A percentile compares a stretch with the other conserved stretches of the same genome.
These are phyloP conservation scores for Bombus picipes DNA, from an alignment of 1,140 invertebrate genomes.

Conservation along the genomic window DNA sequence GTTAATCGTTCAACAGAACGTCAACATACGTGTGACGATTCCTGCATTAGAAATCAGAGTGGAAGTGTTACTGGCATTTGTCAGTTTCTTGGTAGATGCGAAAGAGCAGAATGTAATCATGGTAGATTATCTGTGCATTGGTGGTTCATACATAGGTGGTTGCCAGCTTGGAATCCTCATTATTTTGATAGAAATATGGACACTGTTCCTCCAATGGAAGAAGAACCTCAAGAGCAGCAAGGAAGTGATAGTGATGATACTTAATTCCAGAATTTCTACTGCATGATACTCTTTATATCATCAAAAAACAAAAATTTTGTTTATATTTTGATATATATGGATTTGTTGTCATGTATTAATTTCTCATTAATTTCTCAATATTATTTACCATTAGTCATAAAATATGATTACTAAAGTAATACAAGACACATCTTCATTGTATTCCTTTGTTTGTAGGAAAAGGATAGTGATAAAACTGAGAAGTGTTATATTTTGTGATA, in stretches of 20 bases:
- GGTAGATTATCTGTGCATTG: conserved; percentile 74
- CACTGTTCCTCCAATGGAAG: conserved; percentile 52
- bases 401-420: background rate
- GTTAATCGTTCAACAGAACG: conserved; percentile 61
- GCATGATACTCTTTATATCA: background rate
- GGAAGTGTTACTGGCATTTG: conserved; percentile 70
- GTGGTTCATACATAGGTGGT: conserved; percentile 79
- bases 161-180: conserved; percentile 73
- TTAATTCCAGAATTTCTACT: conserved; percentile 35
- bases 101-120: conserved; percentile 76
- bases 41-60: conserved; percentile 75
- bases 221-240: conserved; percentile 65
- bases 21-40: conserved; percentile 78
- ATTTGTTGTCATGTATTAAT: background rate
- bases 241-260: conserved; percentile 77
- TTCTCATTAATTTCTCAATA: background rate
- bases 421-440: background rate
- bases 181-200: conserved; percentile 71
- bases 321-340: background rate
- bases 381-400: background rate
- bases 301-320: background rate
- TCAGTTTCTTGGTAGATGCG: conserved; percentile 73
- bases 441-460: background rate
- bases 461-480: conserved; percentile 7
- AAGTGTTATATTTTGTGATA: conserved; percentile 42